Evolutionary conservation across 2,888 invertebrate genomes (phyloP).

Genomic region (Spialia ferax): DNA sequence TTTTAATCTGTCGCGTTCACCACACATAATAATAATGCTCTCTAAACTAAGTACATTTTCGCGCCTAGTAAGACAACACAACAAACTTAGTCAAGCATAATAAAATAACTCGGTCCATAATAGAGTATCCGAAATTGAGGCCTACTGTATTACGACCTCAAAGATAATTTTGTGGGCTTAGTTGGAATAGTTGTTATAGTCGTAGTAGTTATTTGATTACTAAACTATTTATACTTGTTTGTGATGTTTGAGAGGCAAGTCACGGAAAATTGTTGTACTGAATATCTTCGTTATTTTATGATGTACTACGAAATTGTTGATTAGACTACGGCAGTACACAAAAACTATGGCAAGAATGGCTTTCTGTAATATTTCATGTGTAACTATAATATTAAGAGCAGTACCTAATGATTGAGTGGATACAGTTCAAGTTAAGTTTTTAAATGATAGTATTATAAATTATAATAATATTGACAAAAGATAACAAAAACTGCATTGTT

Average conservation of each 20-base stretch:
- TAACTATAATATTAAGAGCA: too few relatives aligned
- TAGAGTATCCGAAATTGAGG: slow-evolving; percentile 22
- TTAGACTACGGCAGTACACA: neutral
- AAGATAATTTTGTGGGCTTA: slow-evolving; percentile 17
- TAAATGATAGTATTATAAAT: too few relatives aligned
- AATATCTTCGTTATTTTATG: neutral
- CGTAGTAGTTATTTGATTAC: slow-evolving; percentile 6
- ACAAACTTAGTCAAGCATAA: neutral
- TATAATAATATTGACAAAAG: too few relatives aligned
- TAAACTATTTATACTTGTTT: slow-evolving; percentile 22
- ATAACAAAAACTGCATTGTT: too few relatives aligned
- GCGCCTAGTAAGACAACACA: neutral
- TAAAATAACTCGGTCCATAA: slow-evolving; percentile 15
- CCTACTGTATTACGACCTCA: slow-evolving; percentile 12
- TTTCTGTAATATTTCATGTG: too few relatives aligned
- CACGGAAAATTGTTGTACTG: neutral
- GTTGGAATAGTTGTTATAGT: slow-evolving; percentile 9
- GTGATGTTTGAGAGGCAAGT: slow-evolving; percentile 8
- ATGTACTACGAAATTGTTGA: neutral
- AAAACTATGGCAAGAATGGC: too few relatives aligned
- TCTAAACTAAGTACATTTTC: too few relatives aligned
- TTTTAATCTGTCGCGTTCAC: too few relatives aligned
- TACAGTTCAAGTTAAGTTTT: too few relatives aligned
- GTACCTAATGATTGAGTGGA: too few relatives aligned
- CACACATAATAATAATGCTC: too few relatives aligned